Conservation (phyloP, 2,797 vertebrate genomes). For the Darevskia mixta region DNA sequence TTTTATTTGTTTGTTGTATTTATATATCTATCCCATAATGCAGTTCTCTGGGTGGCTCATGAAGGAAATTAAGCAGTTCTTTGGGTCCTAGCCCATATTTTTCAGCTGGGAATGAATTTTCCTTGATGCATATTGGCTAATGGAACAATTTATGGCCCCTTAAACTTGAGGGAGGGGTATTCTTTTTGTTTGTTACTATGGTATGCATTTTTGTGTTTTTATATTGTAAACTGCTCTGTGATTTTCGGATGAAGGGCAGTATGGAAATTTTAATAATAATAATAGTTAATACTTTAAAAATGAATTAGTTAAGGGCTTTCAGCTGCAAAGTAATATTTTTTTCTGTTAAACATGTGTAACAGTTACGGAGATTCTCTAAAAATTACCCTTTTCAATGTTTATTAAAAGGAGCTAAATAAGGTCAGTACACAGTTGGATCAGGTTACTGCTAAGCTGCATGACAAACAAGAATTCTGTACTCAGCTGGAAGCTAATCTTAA, state of each 20-base stretch:
- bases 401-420: constrained; percentile 90
- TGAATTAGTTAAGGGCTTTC: background rate
- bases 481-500: constrained; percentile 91
- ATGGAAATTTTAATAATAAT: background rate
- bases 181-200: too few relatives aligned
- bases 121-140: background rate
- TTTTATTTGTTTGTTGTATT: background rate
- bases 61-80: background rate
- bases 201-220: too few relatives aligned
- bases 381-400: constrained; percentile 54
- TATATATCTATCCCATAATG: background rate
- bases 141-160: too few relatives aligned
- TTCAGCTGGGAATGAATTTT: background rate
- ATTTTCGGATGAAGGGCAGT: too few relatives aligned
- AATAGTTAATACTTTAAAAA: background rate
- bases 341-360: background rate
- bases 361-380: background rate
- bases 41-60: background rate
- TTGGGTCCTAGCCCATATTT: background rate
- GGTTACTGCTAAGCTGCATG: constrained; percentile 84
- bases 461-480: constrained; percentile 88
- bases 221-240: too few relatives aligned
- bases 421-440: constrained; percentile 87
- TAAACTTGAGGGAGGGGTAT: too few relatives aligned
- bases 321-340: background rate